phyloP scores from a whole-genome alignment of 2,113 vertebrate species.

The Crypturellus undulatus region DNA sequence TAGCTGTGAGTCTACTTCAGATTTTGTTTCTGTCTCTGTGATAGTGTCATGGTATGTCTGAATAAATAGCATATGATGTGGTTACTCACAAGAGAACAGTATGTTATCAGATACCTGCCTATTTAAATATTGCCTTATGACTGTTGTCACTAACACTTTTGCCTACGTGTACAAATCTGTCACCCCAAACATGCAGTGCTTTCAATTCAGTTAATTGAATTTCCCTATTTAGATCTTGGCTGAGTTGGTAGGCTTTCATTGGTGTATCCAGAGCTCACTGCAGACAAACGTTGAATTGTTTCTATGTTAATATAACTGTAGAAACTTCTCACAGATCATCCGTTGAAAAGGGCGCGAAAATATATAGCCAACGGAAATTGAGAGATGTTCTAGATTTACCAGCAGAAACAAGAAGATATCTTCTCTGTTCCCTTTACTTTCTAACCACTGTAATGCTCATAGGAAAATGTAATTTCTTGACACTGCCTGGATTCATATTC shows the following conservation, averaged over 20 bases:
- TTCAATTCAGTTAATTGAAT: background rate
- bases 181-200: background rate
- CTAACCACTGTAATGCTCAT: background rate
- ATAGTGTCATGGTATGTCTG: background rate
- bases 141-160: background rate
- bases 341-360: background rate
- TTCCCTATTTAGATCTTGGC: background rate
- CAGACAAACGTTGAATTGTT: background rate
- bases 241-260: background rate
- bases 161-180: background rate
- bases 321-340: background rate
- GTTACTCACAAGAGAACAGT: background rate
- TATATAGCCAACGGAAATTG: background rate
- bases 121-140: background rate
- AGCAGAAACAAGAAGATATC: background rate
- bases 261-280: background rate
- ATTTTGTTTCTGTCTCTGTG: background rate
- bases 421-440: background rate
- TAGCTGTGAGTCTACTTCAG: background rate
- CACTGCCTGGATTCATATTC: background rate
- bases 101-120: background rate
- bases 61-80: background rate
- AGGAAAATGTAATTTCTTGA: background rate
- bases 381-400: background rate
- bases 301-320: background rate